These are phyloP conservation scores for Camponotus floridanus DNA, from an alignment of 1,140 invertebrate species.

Conservation along the genomic window DNA sequence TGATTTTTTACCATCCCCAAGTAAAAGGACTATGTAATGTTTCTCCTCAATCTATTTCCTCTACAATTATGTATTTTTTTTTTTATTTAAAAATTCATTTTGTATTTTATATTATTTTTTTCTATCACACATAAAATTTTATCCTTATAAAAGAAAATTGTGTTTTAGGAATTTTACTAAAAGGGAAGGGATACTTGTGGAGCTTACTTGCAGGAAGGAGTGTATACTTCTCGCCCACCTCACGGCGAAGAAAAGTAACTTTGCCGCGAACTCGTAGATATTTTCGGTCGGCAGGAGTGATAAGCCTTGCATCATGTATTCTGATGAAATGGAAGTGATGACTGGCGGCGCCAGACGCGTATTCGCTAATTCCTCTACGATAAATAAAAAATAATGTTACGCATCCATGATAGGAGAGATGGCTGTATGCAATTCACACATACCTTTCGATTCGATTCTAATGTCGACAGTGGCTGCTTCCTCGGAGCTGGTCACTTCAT, in stretches of 20 bases:
- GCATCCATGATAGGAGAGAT: no score
- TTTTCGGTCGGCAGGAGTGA: constrained; percentile 87
- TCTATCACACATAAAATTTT: not conserved
- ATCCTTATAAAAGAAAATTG: not conserved
- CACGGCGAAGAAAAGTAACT: constrained; percentile 91
- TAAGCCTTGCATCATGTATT: constrained; percentile 77
- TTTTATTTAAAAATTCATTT: not conserved
- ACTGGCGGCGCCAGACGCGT: constrained; percentile 75
- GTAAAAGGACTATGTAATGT: not conserved
- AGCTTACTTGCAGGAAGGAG: constrained; percentile 89
- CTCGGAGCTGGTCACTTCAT: constrained; percentile 92
- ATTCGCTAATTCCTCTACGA: constrained; percentile 72
- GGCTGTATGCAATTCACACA: not conserved
- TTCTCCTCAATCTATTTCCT: no score
- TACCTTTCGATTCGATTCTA: constrained; percentile 69
- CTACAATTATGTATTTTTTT: no score
- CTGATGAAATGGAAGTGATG: constrained; percentile 74
- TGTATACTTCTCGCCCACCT: constrained; percentile 93
- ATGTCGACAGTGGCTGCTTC: constrained; percentile 84
- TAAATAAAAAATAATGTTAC: not conserved
- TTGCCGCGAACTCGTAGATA: constrained; percentile 91
- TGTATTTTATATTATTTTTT: not conserved
- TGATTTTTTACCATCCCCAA: not conserved
- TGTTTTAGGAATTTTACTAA: not conserved
- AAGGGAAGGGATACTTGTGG: constrained; percentile 3